Base-by-base conservation (phyloP, 2,113 vertebrate genomes). In the Cercocebus atys region DNA sequence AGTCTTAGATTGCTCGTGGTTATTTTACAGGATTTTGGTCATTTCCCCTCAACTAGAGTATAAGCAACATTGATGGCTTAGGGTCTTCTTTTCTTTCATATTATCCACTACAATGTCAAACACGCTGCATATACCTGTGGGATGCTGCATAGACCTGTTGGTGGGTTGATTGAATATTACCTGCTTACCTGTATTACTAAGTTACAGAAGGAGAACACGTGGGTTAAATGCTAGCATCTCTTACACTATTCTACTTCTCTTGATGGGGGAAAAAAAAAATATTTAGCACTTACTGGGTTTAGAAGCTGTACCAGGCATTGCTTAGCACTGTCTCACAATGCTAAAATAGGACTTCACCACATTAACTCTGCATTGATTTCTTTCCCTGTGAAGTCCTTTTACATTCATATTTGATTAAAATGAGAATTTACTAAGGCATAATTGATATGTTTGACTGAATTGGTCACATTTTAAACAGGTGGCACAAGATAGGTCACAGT, bases 401-500 rank as follows among this genome's bases (percentile, higher is more conserved):
- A 30, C n/a, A 81, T 72, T 52, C 66, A 88, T 47, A 70, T 88
- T 82, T 90, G 50, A 91, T 32, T 93, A 88, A 93, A 82, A 68
- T 73, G 20, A 90, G 85, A 93, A 79, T 76, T 87, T 90, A 87
- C 35, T 0, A 13, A 68, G 23, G 30, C 30, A 90, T 50, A 95
- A 92, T 27, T 86, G 52, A 85, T 73, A 79, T 66, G 64, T 70
- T 96, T 81, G 32, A 68, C 76, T 76, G 27, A 85, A 66, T 55
- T 95, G 90, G 45, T 96, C 43, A 72, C n/a, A 94, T 82, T 87
- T 91, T 92, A 88, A 97, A 84, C 27, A 82, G 30, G 50, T 78
- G 35, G 61, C 73, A 40, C 66, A 73, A 81, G n/a, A 93, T 8
- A 83, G 30, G 45, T 86, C 88, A 84, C 13, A 32, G 1, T n/a